Base-by-base conservation (phyloP, 2,888 invertebrate species). In the Dusona sp. region DNA sequence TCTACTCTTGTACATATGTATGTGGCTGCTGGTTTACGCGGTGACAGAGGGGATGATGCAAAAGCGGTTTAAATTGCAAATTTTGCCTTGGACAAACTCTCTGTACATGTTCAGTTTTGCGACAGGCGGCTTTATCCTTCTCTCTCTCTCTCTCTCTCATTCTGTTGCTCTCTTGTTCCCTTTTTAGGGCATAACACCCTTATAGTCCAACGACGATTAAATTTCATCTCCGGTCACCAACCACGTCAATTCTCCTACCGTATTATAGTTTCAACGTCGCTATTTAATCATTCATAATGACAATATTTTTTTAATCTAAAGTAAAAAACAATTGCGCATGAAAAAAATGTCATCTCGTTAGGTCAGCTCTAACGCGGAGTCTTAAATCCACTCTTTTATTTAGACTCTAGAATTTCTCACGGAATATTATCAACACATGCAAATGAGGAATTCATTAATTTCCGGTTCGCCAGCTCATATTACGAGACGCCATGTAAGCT, bases 41-140 rank as follows among this genome's bases (percentile, higher is more conserved):
- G 64, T 78, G 81, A 84, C 84, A 70, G 68, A 70, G 79, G 73
- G 73, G 84, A 74, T 85, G 84, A 74, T 85, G 83, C 75, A 72
- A 80, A 73, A 88, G 73, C 89, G 87, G 92, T 93, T 93, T 93
- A 93, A 92, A 93, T 93, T 93, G 93, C 93, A 93, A 93, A 93
- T 93, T 92, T 81, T 78, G 78, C 88, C 89, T 89, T 90, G 86
- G 88, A 45, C 84, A 90, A 93, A 92, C 90, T 88, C 85, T 77
- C 86, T 88, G 88, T 78, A 65, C 81, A 81, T 74, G 78, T 74
- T 68, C 68, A 64, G 81, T 78, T 77, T 77, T 78, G 74, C 81
- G 81, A 86, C 86, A 86, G 84, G 68, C 68, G 83, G 78, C 82
- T 70, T 70, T 70, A 82, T 70, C 67, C 74, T 54, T 42, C 19